Conservation (phyloP, 2,888 invertebrate species). For the Chrysolina haemoptera region DNA sequence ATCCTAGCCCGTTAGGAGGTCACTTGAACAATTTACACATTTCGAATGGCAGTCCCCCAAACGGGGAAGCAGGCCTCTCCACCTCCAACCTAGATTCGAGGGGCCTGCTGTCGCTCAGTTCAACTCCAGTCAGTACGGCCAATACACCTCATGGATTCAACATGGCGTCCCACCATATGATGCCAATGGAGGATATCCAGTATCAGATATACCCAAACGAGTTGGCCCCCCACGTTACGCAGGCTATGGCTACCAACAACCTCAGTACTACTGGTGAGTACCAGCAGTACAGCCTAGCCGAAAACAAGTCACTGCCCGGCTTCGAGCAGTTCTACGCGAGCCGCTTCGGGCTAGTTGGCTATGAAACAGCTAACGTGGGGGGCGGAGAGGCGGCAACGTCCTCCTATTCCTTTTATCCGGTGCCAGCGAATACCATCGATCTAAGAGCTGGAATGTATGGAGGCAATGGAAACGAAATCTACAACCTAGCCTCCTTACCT, state of each 20-base stretch:
- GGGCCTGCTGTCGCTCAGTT: slow-evolving; percentile 90
- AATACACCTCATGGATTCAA: slow-evolving; percentile 64
- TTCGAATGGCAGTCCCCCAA: slow-evolving; percentile 88
- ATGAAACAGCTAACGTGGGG: slow-evolving; percentile 80
- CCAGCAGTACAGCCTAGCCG: slow-evolving; percentile 59
- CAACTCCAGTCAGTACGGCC: slow-evolving; percentile 71
- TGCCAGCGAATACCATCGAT: slow-evolving; percentile 48
- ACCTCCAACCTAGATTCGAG: slow-evolving; percentile 88
- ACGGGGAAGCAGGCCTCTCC: slow-evolving; percentile 97
- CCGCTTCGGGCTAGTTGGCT: slow-evolving; percentile 70
- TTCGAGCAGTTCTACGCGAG: slow-evolving; percentile 77
- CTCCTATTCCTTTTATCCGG: slow-evolving; percentile 61
- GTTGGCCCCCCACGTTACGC: slow-evolving; percentile 88
- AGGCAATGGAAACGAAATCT: slow-evolving; percentile 56
- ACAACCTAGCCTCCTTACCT: slow-evolving; percentile 69
- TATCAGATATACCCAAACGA: slow-evolving; percentile 85
- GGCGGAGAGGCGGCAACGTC: slow-evolving; percentile 75
- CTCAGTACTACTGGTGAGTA: slow-evolving; percentile 89
- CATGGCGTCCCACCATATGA: slow-evolving; percentile 68
- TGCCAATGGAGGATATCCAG: slow-evolving; percentile 67
- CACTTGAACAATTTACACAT: slow-evolving; percentile 64
- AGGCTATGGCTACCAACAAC: slow-evolving; percentile 78
- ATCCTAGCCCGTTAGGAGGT: slow-evolving; percentile 53
- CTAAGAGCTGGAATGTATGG: slow-evolving; percentile 53
- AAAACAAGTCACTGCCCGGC: slow-evolving; percentile 75